phyloP scores from a whole-genome alignment of 1,140 invertebrate genomes.

The Eumaeus atala region DNA sequence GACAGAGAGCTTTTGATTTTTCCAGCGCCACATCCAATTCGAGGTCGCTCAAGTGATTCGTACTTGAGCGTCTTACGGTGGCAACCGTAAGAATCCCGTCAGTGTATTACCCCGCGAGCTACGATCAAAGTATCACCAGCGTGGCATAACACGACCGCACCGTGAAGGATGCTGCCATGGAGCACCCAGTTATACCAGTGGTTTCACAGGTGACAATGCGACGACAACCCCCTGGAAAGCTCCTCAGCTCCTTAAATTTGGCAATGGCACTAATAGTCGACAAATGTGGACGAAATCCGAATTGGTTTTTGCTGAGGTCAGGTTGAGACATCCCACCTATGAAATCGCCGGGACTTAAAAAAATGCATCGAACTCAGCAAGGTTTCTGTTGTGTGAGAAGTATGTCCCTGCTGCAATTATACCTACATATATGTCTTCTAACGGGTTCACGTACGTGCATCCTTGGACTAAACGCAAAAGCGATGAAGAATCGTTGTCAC shows the following conservation, averaged over 20 bases:
- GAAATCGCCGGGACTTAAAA: no score
- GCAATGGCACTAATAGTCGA: slow-evolving; percentile 12
- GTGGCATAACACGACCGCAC: no score
- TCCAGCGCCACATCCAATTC: background rate
- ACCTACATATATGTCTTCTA: background rate
- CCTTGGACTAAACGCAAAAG: background rate
- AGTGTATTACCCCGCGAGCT: no score
- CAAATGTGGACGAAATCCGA: background rate
- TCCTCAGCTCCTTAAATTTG: background rate
- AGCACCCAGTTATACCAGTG: no score
- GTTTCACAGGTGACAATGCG: background rate
- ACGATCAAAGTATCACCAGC: no score
- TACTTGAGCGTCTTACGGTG: background rate
- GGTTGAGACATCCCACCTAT: no score
- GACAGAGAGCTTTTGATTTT: background rate
- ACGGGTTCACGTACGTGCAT: no score
- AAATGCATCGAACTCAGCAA: no score
- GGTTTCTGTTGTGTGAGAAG: slow-evolving; percentile 7
- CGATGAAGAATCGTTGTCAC: no score
- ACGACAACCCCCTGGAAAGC: background rate
- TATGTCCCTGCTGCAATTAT: background rate
- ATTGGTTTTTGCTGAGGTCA: slow-evolving; percentile 8
- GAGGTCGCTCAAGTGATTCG: background rate
- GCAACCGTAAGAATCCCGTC: background rate
- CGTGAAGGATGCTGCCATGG: no score